A percentile compares a stretch with the other conserved stretches of the same genome.
phyloP scores from a whole-genome alignment of 2,113 vertebrate species.

The Centropus unirufus region DNA sequence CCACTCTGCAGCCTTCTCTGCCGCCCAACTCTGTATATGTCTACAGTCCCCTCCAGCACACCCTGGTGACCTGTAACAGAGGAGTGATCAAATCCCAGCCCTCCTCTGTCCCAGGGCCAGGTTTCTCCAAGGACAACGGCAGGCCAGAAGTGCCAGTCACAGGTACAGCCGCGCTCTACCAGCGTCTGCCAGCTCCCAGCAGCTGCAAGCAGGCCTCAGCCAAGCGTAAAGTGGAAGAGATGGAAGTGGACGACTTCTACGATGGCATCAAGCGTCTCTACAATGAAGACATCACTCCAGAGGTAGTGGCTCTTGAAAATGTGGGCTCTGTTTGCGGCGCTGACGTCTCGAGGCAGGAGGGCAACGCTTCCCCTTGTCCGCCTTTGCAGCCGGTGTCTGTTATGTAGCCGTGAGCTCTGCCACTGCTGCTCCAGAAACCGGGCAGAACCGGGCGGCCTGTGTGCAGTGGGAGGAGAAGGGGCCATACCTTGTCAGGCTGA shows the following conservation, averaged over 20 bases:
- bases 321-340: constrained; percentile 72
- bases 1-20: constrained; percentile 85
- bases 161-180: constrained; percentile 70
- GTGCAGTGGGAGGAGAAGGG: background rate
- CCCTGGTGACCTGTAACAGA: constrained; percentile 78
- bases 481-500: constrained; percentile 76
- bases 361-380: constrained; percentile 87
- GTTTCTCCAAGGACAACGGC: constrained; percentile 78
- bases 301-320: constrained; percentile 72
- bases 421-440: background rate
- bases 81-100: constrained; percentile 73
- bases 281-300: constrained; percentile 87
- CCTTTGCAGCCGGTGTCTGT: constrained; percentile 90
- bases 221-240: constrained; percentile 97
- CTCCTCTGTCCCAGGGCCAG: constrained; percentile 78
- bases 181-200: constrained; percentile 70
- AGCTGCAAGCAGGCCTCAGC: constrained; percentile 84
- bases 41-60: constrained; percentile 90
- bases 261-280: constrained; percentile 96
- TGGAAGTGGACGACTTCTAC: constrained; percentile 97
- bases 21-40: constrained; percentile 95
- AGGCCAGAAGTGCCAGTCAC: constrained; percentile 77
- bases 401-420: constrained; percentile 72
- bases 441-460: constrained; percentile 9
- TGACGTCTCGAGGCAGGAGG: constrained; percentile 79